Base-by-base conservation (phyloP, 2,797 vertebrate species). In the Carcharodon carcharias region DNA sequence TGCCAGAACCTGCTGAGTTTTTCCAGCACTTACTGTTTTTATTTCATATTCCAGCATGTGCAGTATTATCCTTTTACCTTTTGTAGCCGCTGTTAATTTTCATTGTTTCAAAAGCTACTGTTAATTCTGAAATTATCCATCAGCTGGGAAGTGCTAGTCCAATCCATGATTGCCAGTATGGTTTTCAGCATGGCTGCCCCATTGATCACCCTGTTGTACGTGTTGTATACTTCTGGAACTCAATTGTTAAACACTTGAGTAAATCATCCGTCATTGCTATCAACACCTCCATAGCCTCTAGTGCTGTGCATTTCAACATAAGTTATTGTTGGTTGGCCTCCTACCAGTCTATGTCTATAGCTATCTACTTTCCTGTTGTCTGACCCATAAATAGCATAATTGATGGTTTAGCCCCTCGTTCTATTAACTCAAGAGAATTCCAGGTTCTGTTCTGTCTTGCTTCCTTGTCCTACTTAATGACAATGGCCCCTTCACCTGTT, bases 71-170 rank as follows among this genome's bases (percentile, higher is more conserved):
- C 61, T 63, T 63, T 63, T 63, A 63, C 14, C 61, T 63, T 63
- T 63, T 50, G 45, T 50, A 50, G 28, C 31, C 31, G 31, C 71
- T 35, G 71, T 73, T 31, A 35, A 73, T 73, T 73, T 31, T n/a
- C 40, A 2, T 85, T 85, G 40, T 23, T 16, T 85, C 40, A 45
- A 45, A 45, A 77, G 16, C 40, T 85, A 85, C 82, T 85, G 45
- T 85, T 85, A 85, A 85, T 85, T 85, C 40, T 85, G 45, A 85
- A 85, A 77, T 77, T 77, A 77, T 77, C 35, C 73, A 77, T 85
- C 6, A 50, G 45, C 45, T 21, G 45, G 82, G 45, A 45, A 45
- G 45, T 50, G 45, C 45, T 85, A 26, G 21, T 18, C 45, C 16
- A 50, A 21, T 50, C 40, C 45, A 50, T 85, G 45, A 85, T 26